phyloP scores from a whole-genome alignment of 1,140 invertebrate genomes.

The Pararge aegeria region DNA sequence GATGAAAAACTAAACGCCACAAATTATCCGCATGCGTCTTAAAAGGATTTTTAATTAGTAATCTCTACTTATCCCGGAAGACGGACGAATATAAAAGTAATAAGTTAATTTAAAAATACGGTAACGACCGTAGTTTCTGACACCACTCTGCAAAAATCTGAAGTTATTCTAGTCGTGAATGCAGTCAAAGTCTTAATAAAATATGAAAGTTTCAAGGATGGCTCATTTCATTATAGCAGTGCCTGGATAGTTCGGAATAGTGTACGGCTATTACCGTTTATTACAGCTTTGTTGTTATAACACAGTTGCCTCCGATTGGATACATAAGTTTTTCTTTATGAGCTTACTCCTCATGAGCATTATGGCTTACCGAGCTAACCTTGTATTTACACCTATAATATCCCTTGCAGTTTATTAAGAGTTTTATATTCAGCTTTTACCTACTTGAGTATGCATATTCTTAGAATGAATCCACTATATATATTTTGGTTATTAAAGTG shows the following conservation, averaged over 20 bases:
- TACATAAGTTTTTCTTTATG: conserved; percentile 9
- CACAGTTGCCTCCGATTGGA: conserved; percentile 12
- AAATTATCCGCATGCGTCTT: neutral
- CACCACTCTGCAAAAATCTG: conserved; percentile 6
- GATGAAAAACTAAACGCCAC: conserved; percentile 5
- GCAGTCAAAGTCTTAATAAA: conserved; percentile 16
- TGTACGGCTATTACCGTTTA: conserved; percentile 24
- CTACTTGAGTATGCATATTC: no score
- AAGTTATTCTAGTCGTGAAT: conserved; percentile 15
- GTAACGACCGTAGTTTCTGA: conserved; percentile 14
- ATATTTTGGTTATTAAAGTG: no score
- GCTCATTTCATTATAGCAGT: conserved; percentile 24
- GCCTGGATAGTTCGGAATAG: conserved; percentile 14
- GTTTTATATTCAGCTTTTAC: neutral
- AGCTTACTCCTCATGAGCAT: conserved; percentile 7
- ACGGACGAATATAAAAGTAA: conserved; percentile 13
- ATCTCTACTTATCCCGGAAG: conserved; percentile 7
- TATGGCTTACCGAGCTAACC: neutral
- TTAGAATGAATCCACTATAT: no score
- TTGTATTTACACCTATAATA: conserved; percentile 5
- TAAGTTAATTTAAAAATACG: conserved; percentile 23
- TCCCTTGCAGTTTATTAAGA: neutral
- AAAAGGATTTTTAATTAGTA: conserved; percentile 19
- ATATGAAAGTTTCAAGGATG: conserved; percentile 20
- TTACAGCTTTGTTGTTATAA: conserved; percentile 14